Evolutionary conservation across 1,140 invertebrate genomes (phyloP).

Genomic region (Dryas iulia): DNA sequence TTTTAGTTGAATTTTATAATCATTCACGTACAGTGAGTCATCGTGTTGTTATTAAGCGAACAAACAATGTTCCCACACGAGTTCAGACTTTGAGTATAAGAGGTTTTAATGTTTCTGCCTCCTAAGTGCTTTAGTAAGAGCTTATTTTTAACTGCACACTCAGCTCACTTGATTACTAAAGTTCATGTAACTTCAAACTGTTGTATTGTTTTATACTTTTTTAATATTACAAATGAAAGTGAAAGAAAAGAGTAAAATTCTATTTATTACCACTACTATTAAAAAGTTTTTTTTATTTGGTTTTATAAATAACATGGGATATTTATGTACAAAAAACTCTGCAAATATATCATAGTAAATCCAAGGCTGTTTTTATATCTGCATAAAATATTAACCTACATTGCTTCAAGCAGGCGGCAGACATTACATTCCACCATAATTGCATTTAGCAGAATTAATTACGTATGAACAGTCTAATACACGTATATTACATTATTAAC

Average conservation of each 20-base stretch:
- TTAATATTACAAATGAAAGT: neutral
- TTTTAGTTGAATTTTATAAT: slow-evolving; percentile 25
- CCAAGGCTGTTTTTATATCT: slow-evolving; percentile 14
- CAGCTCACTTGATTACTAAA: neutral
- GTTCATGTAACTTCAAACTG: neutral
- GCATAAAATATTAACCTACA: slow-evolving; percentile 43
- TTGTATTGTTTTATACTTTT: neutral
- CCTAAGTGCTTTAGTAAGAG: neutral
- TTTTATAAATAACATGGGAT: too few relatives aligned
- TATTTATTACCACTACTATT: too few relatives aligned
- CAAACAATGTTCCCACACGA: slow-evolving; percentile 23
- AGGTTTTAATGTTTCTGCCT: slow-evolving; percentile 10
- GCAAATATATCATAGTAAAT: neutral
- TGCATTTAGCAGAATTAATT: slow-evolving; percentile 39
- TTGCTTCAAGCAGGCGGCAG: slow-evolving; percentile 33
- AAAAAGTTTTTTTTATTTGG: too few relatives aligned
- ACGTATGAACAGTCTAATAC: slow-evolving; percentile 19
- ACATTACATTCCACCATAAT: slow-evolving; percentile 41
- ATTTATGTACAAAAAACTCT: too few relatives aligned
- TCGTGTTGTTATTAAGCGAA: slow-evolving; percentile 1
- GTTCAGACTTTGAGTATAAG: slow-evolving; percentile 5
- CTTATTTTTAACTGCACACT: slow-evolving; percentile 7
- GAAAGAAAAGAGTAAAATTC: too few relatives aligned
- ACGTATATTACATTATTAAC: neutral
- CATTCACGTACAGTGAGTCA: slow-evolving; percentile 19